Conservation (phyloP, 1,140 invertebrate genomes). For the Atta texana region DNA sequence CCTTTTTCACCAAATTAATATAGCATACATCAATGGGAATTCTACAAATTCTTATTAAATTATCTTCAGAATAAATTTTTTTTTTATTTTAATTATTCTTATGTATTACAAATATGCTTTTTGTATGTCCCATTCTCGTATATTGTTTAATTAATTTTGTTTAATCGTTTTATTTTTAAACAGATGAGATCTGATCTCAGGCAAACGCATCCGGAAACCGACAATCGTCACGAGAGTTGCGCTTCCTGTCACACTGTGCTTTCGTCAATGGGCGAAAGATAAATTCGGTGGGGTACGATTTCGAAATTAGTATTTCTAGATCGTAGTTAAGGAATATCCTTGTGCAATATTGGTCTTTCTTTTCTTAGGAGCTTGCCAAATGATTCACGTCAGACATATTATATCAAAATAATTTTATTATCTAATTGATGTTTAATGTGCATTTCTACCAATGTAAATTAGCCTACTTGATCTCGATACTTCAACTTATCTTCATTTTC, state of each 20-base stretch:
- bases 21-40: not conserved
- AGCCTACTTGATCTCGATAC: too few relatives aligned
- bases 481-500: too few relatives aligned
- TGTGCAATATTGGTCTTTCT: slow-evolving; percentile 37
- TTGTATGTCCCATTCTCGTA: not conserved
- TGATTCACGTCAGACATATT: slow-evolving; percentile 23
- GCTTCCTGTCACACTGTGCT: slow-evolving; percentile 42
- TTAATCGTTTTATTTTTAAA: not conserved
- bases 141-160: not conserved
- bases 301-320: slow-evolving; percentile 22
- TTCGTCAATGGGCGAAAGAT: slow-evolving; percentile 3
- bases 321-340: slow-evolving; percentile 39
- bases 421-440: not conserved
- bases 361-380: slow-evolving; percentile 53
- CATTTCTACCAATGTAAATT: too few relatives aligned
- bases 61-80: not conserved
- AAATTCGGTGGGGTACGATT: not conserved
- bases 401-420: slow-evolving; percentile 17
- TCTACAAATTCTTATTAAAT: not conserved
- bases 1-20: slow-evolving; percentile 7
- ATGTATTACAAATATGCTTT: not conserved
- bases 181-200: not conserved
- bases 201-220: not conserved
- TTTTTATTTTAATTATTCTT: not conserved
- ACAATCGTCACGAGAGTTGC: slow-evolving; percentile 28